phyloP scores from a whole-genome alignment of 2,888 invertebrate genomes.

The Drosophila kanekoi region DNA sequence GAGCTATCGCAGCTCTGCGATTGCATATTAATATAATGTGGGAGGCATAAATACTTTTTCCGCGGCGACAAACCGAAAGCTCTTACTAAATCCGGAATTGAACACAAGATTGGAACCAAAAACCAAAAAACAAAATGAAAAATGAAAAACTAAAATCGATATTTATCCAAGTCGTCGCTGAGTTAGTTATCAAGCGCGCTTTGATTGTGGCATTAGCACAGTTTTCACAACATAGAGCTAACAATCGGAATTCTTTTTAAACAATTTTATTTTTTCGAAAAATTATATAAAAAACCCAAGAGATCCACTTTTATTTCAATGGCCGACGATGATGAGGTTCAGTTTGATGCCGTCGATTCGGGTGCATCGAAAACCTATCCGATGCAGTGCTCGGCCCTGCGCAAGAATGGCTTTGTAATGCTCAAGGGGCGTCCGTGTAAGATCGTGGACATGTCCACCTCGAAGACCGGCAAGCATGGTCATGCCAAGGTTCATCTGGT shows the following conservation, averaged over 20 bases:
- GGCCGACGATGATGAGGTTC: conserved; percentile 82
- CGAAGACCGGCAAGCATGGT: conserved; percentile 99
- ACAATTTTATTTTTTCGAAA: conserved; percentile 22
- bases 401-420: conserved; percentile 99
- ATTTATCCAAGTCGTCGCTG: conserved; percentile 18
- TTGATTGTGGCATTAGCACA: neutral
- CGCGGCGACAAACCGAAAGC: neutral
- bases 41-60: conserved; percentile 18
- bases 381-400: conserved; percentile 99
- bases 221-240: conserved; percentile 20
- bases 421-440: conserved; percentile 99
- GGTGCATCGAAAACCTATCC: conserved; percentile 98
- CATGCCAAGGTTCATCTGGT: conserved; percentile 99
- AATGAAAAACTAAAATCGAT: neutral
- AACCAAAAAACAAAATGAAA: too few species aligned
- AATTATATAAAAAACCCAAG: neutral
- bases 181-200: conserved; percentile 14
- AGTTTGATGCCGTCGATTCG: conserved; percentile 97
- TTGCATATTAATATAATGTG: conserved; percentile 28
- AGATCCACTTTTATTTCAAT: conserved; percentile 12
- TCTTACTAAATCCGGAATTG: too few species aligned
- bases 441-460: conserved; percentile 99
- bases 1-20: conserved; percentile 5
- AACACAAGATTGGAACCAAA: too few species aligned
- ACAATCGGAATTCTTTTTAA: conserved; percentile 16